These are phyloP conservation scores for Trichogramma evanescens DNA, from an alignment of 2,888 invertebrate genomes.

Conservation along the genomic window DNA sequence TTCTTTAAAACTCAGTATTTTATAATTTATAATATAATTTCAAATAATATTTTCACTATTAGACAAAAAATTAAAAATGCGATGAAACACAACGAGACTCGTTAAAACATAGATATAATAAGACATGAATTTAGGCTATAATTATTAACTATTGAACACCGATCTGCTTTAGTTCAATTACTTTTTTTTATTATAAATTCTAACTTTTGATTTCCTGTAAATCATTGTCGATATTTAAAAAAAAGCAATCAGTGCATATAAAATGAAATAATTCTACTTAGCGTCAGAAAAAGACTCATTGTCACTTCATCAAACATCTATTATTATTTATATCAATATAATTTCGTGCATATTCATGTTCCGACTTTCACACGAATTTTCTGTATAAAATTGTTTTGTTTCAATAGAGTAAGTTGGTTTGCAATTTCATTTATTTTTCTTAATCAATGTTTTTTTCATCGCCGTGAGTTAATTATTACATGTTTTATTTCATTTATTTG, in stretches of 20 bases:
- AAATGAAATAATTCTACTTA: conserved; percentile 48
- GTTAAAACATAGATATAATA: conserved; percentile 4
- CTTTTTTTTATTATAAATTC: too few species aligned
- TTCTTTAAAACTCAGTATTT: not conserved
- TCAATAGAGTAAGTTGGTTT: conserved; percentile 10
- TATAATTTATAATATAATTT: not conserved
- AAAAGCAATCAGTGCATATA: conserved; percentile 49
- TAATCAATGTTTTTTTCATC: conserved; percentile 5
- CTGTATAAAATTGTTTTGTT: conserved; percentile 41
- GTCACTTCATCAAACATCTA: conserved; percentile 5
- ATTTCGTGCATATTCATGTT: conserved; percentile 10
- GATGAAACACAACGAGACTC: conserved; percentile 3
- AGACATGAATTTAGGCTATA: conserved; percentile 23
- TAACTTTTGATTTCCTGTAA: conserved; percentile 25
- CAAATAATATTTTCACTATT: too few species aligned
- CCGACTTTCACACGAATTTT: conserved; percentile 30
- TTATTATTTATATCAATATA: not conserved
- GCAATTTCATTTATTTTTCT: conserved; percentile 18
- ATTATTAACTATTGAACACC: conserved; percentile 46
- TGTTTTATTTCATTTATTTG: conserved; percentile 42
- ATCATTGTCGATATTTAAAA: conserved; percentile 44
- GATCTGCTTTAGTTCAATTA: conserved; percentile 28
- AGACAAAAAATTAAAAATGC: conserved; percentile 8
- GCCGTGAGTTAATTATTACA: not conserved
- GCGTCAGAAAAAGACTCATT: conserved; percentile 45